These are phyloP conservation scores for Hypanus sabinus DNA, from an alignment of 2,113 vertebrate genomes.

Conservation along the genomic window DNA sequence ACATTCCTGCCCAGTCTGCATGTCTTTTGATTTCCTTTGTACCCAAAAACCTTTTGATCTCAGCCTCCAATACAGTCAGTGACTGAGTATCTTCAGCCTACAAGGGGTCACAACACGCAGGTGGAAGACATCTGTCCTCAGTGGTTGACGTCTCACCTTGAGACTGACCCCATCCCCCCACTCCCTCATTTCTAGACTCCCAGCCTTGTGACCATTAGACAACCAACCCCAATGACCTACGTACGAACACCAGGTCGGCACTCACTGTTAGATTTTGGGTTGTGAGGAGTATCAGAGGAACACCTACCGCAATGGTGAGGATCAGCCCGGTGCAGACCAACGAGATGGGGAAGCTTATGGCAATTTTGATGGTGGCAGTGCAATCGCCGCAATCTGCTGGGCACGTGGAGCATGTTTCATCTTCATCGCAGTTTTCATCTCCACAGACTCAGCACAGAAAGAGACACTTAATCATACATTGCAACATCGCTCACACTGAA, in stretches of 20 bases:
- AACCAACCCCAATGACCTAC: background rate
- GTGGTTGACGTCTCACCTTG: background rate
- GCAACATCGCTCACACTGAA: background rate
- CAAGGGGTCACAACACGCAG: no score
- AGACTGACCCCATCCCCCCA: background rate
- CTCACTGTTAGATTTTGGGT: background rate
- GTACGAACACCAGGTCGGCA: no score
- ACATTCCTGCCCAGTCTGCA: no score
- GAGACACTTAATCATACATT: conserved; percentile 17
- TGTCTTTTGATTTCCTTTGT: no score
- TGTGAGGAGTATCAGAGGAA: background rate
- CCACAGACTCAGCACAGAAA: conserved; percentile 60
- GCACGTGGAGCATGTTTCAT: conserved; percentile 64
- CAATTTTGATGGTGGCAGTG: conserved; percentile 49
- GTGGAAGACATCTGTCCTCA: no score
- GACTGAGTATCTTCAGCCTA: no score
- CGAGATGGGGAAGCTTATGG: conserved; percentile 61
- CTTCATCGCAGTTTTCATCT: conserved; percentile 62
- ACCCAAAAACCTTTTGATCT: no score
- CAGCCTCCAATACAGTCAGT: no score
- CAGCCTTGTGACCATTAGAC: no score
- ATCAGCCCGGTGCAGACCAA: conserved; percentile 60
- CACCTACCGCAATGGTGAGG: conserved; percentile 58
- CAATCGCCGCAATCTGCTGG: conserved; percentile 69
- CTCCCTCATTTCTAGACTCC: background rate